These are phyloP conservation scores for Philypnodon macrostomus DNA, from an alignment of 2,797 vertebrate species.

Conservation along the genomic window DNA sequence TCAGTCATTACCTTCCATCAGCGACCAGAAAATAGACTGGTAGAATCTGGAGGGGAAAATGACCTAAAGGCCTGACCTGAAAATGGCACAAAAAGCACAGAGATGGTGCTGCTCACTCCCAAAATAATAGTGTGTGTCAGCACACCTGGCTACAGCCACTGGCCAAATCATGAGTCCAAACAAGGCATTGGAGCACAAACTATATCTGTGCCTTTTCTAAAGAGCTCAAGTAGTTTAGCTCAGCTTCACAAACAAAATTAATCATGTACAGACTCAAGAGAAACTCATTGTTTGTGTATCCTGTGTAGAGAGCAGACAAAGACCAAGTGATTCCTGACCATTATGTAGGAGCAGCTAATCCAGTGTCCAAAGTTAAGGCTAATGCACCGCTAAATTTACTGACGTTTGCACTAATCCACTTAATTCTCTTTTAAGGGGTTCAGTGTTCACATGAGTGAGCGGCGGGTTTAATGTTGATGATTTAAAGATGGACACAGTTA, in stretches of 20 bases:
- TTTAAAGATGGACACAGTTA: constrained; percentile 67
- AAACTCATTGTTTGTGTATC: constrained; percentile 42
- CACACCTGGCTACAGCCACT: constrained; percentile 66
- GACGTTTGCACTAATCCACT: constrained; percentile 78
- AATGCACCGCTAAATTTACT: constrained; percentile 71
- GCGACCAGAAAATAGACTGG: constrained; percentile 65
- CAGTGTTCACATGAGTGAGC: constrained; percentile 72
- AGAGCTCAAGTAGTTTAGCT: constrained; percentile 38
- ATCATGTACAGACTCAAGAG: constrained; percentile 24
- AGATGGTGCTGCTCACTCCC: constrained; percentile 55
- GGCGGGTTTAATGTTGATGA: constrained; percentile 69
- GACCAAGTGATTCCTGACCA: constrained; percentile 15
- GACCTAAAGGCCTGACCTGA: constrained; percentile 76
- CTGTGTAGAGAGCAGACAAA: constrained; percentile 20
- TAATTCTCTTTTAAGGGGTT: constrained; percentile 78
- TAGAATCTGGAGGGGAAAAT: constrained; percentile 68
- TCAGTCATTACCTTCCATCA: constrained; percentile 77
- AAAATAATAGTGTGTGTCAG: constrained; percentile 73
- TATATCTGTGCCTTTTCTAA: constrained; percentile 30
- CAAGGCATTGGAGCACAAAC: constrained; percentile 39
- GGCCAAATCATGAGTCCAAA: constrained; percentile 58
- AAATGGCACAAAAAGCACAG: constrained; percentile 72
- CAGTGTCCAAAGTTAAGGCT: constrained; percentile 53
- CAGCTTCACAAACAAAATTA: constrained; percentile 37
- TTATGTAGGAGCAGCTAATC: constrained; percentile 50